phyloP scores from a whole-genome alignment of 2,113 vertebrate genomes.

The Pelobates fuscus region DNA sequence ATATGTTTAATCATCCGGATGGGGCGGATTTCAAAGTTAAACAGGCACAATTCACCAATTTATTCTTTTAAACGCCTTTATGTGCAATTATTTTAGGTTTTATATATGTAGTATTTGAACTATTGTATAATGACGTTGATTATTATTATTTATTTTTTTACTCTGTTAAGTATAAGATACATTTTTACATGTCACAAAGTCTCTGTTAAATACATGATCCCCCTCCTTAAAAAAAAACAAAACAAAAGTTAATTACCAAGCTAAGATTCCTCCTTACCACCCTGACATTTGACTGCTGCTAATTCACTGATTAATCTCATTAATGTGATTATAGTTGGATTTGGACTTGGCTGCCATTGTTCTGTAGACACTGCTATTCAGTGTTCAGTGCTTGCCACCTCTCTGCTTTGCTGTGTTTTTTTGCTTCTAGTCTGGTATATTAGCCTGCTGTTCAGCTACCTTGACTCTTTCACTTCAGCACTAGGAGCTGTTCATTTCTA shows the following conservation, averaged over 20 bases:
- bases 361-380: slow-evolving; percentile 67
- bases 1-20: too few species aligned
- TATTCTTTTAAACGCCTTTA: too few species aligned
- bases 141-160: too few species aligned
- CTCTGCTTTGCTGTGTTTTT: slow-evolving; percentile 57
- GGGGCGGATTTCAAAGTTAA: too few species aligned
- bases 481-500: slow-evolving; percentile 77
- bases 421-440: slow-evolving; percentile 54
- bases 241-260: slow-evolving; percentile 78
- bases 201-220: slow-evolving; percentile 16
- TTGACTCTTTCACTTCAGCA: slow-evolving; percentile 73
- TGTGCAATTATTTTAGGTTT: too few species aligned
- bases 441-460: slow-evolving; percentile 54
- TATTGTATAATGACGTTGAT: too few species aligned
- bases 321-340: slow-evolving; percentile 83
- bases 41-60: too few species aligned
- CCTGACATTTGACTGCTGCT: slow-evolving; percentile 84
- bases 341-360: slow-evolving; percentile 79
- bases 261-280: slow-evolving; percentile 72
- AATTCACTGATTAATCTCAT: slow-evolving; percentile 91
- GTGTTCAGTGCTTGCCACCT: slow-evolving; percentile 58
- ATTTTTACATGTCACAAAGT: neutral
- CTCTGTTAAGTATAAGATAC: too few species aligned
- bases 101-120: too few species aligned
- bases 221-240: neutral